Evolutionary conservation across 1,140 invertebrate genomes (phyloP).

Genomic region (Cyphomyrmex costatus): DNA sequence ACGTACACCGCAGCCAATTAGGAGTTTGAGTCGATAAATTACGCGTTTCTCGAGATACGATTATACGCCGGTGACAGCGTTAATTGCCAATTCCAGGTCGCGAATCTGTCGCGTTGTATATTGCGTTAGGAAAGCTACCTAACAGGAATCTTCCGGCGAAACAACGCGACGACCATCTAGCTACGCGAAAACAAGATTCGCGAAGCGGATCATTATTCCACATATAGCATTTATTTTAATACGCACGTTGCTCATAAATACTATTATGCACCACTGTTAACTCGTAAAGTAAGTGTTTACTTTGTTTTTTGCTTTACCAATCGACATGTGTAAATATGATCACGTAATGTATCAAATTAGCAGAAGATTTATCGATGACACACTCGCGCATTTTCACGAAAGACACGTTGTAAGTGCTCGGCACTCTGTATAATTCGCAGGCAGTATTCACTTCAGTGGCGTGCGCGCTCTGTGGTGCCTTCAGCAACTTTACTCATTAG

Average conservation of each 20-base stretch:
- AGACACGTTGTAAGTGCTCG: conserved; percentile 74
- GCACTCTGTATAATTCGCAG: conserved; percentile 78
- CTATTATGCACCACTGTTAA: too few species aligned
- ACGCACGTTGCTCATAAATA: not conserved
- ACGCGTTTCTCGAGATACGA: conserved; percentile 80
- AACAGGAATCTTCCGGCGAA: conserved; percentile 71
- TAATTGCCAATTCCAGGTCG: conserved; percentile 82
- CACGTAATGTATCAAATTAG: not conserved
- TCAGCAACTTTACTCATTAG: conserved; percentile 84
- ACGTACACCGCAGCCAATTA: conserved; percentile 80
- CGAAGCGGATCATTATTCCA: not conserved
- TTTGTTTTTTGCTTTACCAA: not conserved
- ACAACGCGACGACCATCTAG: conserved; percentile 66
- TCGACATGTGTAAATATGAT: not conserved
- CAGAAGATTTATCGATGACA: conserved; percentile 39
- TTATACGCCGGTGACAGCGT: conserved; percentile 80
- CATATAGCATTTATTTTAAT: not conserved
- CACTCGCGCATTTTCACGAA: conserved; percentile 70
- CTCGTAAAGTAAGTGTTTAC: not conserved
- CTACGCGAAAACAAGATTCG: conserved; percentile 8
- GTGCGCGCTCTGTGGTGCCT: conserved; percentile 80
- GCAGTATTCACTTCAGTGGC: conserved; percentile 79
- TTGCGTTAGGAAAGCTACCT: conserved; percentile 68
- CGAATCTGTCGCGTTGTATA: conserved; percentile 73
- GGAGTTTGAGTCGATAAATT: conserved; percentile 82